Evolutionary conservation across 2,888 invertebrate species (phyloP), one percentile per base, ranked within the genome.

Genomic region (Ormyrus nitidulus): DNA sequence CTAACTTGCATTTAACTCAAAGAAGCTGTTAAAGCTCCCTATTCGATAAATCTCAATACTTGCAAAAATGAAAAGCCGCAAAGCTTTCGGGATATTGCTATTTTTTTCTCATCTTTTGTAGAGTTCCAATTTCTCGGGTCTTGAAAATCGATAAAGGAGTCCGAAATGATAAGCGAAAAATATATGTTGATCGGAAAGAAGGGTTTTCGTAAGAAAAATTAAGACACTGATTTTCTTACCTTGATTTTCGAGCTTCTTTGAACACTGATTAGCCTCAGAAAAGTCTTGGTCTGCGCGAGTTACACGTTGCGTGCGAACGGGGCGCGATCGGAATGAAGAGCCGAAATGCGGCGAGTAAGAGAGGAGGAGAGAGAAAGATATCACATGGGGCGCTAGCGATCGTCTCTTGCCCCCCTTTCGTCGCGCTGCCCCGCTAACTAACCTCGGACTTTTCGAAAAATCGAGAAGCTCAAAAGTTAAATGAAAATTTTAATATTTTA

Each of bases 211-310:
- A 81, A 54, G 8, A 13, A 70, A 71, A 62, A n/a, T 51, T 51
- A 9, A 51, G 71, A 7, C 10, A 13, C 6, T 77, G 59, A 44
- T 68, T 34, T 44, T 11, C 69, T 19, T 74, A 79, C 79, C 79
- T 79, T 75, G 64, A 74, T 59, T 70, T 9, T 51, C 48, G 13
- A 74, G 6, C 54, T 78, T 77, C 19, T 56, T 66, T 19, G 83
- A 86, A 86, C 87, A 87, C 85, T 86, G 87, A 84, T 85, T 85
- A 82, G 70, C 73, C 74, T 46, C 10, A 73, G 44, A 79, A 79
- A 80, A 75, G 78, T 62, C 53, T 73, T 70, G 69, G 77, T 56
- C 13, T 73, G 66, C 70, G 51, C 61, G 58, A 64, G 62, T 74
- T 74, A 61, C 34, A 69, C 59, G 46, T 51, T 19, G 19, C 59